phyloP scores from a whole-genome alignment of 1,140 invertebrate genomes.

The Centruroides sculpturatus region DNA sequence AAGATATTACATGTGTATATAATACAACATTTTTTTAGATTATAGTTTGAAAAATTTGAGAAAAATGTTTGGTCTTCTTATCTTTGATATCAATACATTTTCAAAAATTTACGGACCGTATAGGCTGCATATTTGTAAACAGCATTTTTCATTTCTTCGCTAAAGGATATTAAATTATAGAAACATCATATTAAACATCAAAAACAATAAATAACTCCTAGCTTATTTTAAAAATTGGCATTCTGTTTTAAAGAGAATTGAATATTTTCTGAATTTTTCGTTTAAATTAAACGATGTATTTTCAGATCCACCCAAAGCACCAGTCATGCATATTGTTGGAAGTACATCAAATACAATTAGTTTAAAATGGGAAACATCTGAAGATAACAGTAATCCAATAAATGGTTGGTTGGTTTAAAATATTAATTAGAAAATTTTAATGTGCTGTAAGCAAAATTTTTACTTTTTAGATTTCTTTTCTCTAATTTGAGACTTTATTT shows the following conservation, averaged over 20 bases:
- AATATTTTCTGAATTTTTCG: background rate
- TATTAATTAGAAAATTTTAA: background rate
- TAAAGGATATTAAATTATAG: background rate
- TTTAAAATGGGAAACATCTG: conserved; percentile 14
- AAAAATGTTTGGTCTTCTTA: background rate
- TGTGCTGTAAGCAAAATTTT: too few relatives aligned
- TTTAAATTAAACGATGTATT: background rate
- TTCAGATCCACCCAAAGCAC: conserved; percentile 17
- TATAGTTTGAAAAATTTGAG: background rate
- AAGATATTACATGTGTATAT: background rate
- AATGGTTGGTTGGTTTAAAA: background rate
- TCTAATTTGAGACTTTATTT: background rate
- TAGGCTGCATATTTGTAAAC: background rate
- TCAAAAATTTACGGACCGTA: background rate
- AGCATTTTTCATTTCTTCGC: background rate
- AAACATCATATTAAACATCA: too few relatives aligned
- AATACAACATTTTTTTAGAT: background rate
- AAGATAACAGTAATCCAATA: background rate
- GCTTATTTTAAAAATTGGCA: too few relatives aligned
- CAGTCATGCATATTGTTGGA: conserved; percentile 16
- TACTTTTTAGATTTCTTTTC: too few relatives aligned
- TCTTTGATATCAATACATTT: background rate
- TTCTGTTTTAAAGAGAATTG: too few relatives aligned
- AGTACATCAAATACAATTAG: conserved; percentile 15
- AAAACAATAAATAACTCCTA: too few relatives aligned